phyloP scores from a whole-genome alignment of 2,113 vertebrate genomes.

The Zootoca vivipara region DNA sequence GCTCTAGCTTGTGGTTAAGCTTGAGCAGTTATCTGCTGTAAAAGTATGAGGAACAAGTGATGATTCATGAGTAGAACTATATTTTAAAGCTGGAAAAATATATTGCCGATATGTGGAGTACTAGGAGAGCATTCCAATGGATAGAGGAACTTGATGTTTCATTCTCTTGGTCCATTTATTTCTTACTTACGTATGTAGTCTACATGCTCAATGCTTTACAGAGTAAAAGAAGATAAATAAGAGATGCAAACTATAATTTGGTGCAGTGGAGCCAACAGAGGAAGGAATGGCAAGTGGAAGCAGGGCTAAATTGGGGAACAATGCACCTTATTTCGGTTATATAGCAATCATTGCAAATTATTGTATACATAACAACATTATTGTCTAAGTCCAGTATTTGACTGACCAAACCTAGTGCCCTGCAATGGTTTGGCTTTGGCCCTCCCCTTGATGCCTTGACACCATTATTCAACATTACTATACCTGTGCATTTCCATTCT shows the following conservation, averaged over 20 bases:
- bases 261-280: too few species aligned
- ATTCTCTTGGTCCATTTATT: not conserved
- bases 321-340: too few species aligned
- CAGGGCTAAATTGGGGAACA: too few species aligned
- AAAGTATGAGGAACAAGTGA: not conserved
- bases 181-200: too few species aligned
- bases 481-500: not conserved
- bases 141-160: not conserved
- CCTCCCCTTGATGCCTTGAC: not conserved
- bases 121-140: rapidly evolving
- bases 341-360: too few species aligned
- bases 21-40: not conserved
- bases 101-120: not conserved
- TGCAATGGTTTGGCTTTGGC: not conserved
- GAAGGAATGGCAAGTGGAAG: too few species aligned
- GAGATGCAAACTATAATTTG: not conserved
- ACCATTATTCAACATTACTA: not conserved
- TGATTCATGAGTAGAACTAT: not conserved
- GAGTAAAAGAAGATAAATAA: not conserved
- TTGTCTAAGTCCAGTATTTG: too few species aligned
- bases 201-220: too few species aligned
- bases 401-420: not conserved
- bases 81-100: not conserved
- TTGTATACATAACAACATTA: too few species aligned
- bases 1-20: not conserved